These are phyloP conservation scores for Pteropus rufus DNA, from an alignment of 2,797 vertebrate genomes.

Conservation along the genomic window DNA sequence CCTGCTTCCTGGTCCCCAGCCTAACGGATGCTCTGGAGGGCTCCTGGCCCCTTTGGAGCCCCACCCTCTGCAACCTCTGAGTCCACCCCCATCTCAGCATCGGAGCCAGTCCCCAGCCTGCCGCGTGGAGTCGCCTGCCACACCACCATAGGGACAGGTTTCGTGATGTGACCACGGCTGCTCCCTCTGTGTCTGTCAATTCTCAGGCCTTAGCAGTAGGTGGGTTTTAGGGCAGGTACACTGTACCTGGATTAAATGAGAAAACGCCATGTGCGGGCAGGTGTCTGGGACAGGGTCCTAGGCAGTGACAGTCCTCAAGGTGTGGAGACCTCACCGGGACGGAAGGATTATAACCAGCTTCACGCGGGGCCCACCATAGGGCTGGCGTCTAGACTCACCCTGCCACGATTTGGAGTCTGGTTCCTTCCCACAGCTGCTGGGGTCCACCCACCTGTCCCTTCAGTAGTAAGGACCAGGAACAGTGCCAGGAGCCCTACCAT, in stretches of 20 bases:
- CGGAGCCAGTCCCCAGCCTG: neutral
- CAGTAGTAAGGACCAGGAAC: neutral
- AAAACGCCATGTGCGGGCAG: neutral
- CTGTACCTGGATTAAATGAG: neutral
- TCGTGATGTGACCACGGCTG: neutral
- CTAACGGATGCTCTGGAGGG: neutral
- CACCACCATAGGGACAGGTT: too few species aligned
- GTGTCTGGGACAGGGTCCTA: neutral
- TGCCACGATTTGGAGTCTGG: neutral
- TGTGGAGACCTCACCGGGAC: neutral
- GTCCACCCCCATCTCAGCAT: too few species aligned
- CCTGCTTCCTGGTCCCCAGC: slow-evolving; percentile 48
- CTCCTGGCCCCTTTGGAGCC: neutral
- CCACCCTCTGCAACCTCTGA: neutral
- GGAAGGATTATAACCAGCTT: neutral
- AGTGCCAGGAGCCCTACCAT: neutral
- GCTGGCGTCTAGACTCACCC: too few species aligned
- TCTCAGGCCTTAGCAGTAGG: neutral
- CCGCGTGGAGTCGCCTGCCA: neutral
- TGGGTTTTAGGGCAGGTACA: neutral
- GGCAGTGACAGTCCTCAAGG: neutral
- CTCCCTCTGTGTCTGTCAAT: neutral
- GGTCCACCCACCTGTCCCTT: too few species aligned
- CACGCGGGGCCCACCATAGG: neutral
- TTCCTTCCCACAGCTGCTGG: too few species aligned